Evolutionary conservation across 2,797 vertebrate species (phyloP).

Genomic region (Iguana delicatissima): DNA sequence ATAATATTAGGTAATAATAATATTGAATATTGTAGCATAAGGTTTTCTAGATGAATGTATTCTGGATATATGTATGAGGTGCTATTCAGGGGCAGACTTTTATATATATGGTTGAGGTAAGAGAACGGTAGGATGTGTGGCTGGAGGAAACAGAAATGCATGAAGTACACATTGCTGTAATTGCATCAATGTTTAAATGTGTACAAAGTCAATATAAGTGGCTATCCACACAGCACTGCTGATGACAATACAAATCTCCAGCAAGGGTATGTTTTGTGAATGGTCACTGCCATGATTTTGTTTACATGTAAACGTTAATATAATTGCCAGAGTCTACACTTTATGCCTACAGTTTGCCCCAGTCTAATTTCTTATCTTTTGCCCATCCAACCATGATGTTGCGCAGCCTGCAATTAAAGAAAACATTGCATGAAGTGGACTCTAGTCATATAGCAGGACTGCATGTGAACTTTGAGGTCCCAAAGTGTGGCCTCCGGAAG

Average conservation of each 20-base stretch:
- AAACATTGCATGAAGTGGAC: too few relatives aligned
- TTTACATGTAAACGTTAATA: not conserved
- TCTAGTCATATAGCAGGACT: too few relatives aligned
- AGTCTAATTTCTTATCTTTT: not conserved
- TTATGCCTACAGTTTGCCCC: too few relatives aligned
- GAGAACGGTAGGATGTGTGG: not conserved
- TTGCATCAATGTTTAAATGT: too few relatives aligned
- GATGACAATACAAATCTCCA: not conserved
- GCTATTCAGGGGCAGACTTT: not conserved
- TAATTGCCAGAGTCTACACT: not conserved
- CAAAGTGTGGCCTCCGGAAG: too few relatives aligned
- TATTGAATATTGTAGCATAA: not conserved
- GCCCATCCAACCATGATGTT: too few relatives aligned
- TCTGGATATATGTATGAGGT: not conserved
- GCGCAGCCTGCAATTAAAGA: too few relatives aligned
- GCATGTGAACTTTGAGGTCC: too few relatives aligned
- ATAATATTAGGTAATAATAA: too few relatives aligned
- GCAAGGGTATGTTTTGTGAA: not conserved
- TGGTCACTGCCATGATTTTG: not conserved
- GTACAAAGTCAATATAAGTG: not conserved
- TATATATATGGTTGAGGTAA: not conserved
- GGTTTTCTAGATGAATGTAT: not conserved
- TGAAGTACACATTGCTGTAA: too few relatives aligned
- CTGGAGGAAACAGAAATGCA: not conserved
- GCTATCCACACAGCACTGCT: not conserved